These are phyloP conservation scores for Phataginus tricuspis DNA, from an alignment of 2,797 vertebrate genomes.

Conservation along the genomic window DNA sequence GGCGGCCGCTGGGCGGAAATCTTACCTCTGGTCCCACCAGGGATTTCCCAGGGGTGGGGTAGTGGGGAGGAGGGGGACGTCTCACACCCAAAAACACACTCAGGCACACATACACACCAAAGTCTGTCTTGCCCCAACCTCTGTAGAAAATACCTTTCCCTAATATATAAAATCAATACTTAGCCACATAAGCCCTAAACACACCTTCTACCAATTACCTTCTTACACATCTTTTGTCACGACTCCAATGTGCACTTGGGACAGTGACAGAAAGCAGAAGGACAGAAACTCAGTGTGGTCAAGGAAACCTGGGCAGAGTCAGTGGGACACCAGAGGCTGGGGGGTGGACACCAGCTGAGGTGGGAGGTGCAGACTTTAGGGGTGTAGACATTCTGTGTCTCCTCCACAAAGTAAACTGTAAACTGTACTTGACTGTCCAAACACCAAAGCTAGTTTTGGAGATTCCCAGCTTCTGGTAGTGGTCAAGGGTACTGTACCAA, in stretches of 20 bases:
- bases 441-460: not conserved
- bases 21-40: fast-evolving
- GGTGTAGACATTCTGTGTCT: fast-evolving
- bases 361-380: no score
- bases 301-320: fast-evolving
- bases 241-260: fast-evolving
- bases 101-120: not conserved
- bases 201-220: fast-evolving
- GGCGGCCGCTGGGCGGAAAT: fast-evolving
- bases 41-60: not conserved
- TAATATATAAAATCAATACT: not conserved
- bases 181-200: not conserved
- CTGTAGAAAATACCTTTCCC: not conserved
- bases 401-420: not conserved
- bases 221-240: fast-evolving
- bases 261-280: fast-evolving
- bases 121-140: not conserved
- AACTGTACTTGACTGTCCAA: not conserved
- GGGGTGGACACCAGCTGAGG: fast-evolving
- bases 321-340: fast-evolving
- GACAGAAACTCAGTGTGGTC: fast-evolving
- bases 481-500: not conserved
- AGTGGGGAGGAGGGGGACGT: fast-evolving
- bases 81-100: fast-evolving
- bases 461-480: not conserved